These are phyloP conservation scores for Drosophila yooni DNA, from an alignment of 2,888 invertebrate species.

Conservation along the genomic window DNA sequence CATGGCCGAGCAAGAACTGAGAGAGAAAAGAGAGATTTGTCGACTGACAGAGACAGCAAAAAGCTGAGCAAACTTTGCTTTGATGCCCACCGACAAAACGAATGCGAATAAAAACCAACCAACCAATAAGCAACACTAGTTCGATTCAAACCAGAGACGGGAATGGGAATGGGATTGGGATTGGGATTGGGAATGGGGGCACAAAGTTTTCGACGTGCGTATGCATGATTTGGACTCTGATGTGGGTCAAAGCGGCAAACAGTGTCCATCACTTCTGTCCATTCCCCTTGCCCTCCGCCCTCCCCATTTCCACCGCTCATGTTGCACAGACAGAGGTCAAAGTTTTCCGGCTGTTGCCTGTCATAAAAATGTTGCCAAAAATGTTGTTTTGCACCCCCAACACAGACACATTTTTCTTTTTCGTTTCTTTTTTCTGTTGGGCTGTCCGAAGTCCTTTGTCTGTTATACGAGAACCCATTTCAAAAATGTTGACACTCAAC, in stretches of 20 bases:
- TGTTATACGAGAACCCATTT: constrained; percentile 71
- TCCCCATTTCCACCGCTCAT: constrained; percentile 2
- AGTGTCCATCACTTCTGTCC: background rate
- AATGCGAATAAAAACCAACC: constrained; percentile 27
- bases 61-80: constrained; percentile 56
- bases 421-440: constrained; percentile 43
- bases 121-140: constrained; percentile 27
- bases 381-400: constrained; percentile 34
- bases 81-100: constrained; percentile 57
- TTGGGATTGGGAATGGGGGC: background rate
- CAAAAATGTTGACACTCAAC: constrained; percentile 79
- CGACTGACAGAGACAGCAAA: constrained; percentile 50
- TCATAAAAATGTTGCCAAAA: constrained; percentile 77
- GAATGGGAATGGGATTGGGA: too few relatives aligned
- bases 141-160: constrained; percentile 20
- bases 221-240: constrained; percentile 62
- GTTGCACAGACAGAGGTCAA: constrained; percentile 64
- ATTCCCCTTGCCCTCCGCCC: too few relatives aligned
- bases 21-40: constrained; percentile 48
- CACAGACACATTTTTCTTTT: constrained; percentile 27
- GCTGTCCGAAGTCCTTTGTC: constrained; percentile 13
- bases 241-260: constrained; percentile 68
- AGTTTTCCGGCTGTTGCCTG: constrained; percentile 78
- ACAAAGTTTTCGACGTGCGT: constrained; percentile 54
- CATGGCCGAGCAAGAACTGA: constrained; percentile 22